Evolutionary conservation across 2,888 invertebrate species (phyloP).

Genomic region (Pseudanteris insignis): DNA sequence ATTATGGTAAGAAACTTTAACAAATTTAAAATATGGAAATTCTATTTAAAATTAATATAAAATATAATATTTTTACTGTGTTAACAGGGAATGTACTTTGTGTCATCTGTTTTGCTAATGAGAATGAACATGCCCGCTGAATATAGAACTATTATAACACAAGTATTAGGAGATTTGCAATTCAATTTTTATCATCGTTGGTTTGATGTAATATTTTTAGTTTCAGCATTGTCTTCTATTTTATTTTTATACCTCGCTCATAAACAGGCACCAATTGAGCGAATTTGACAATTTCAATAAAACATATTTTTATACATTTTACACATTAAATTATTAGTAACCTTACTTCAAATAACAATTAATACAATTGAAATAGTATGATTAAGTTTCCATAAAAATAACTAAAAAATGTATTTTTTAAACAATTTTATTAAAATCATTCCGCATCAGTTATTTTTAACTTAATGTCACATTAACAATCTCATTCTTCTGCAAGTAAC

Average conservation of each 20-base stretch:
- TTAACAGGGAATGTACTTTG: constrained; percentile 95
- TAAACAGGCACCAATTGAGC: constrained; percentile 76
- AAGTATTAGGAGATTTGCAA: constrained; percentile 95
- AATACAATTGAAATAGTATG: too few relatives aligned
- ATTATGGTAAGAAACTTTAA: constrained; percentile 90
- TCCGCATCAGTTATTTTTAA: constrained; percentile 43
- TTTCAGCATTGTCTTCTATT: constrained; percentile 95
- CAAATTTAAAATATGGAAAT: not conserved
- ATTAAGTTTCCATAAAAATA: too few relatives aligned
- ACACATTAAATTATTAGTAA: too few relatives aligned
- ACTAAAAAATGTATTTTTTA: too few relatives aligned
- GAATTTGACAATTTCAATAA: constrained; percentile 48
- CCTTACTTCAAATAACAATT: not conserved
- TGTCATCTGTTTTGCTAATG: constrained; percentile 95
- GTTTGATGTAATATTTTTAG: constrained; percentile 99
- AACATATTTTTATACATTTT: constrained; percentile 23
- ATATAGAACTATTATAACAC: constrained; percentile 90
- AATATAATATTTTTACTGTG: not conserved
- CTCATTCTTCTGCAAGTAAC: constrained; percentile 41
- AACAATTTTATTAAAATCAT: constrained; percentile 47
- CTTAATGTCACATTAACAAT: constrained; percentile 44
- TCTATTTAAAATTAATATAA: not conserved
- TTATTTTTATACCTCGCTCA: constrained; percentile 95
- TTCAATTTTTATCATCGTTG: constrained; percentile 99
- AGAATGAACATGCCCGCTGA: constrained; percentile 99